These are phyloP conservation scores for Drosophila persimilis DNA, from an alignment of 1,140 invertebrate species.

Conservation along the genomic window DNA sequence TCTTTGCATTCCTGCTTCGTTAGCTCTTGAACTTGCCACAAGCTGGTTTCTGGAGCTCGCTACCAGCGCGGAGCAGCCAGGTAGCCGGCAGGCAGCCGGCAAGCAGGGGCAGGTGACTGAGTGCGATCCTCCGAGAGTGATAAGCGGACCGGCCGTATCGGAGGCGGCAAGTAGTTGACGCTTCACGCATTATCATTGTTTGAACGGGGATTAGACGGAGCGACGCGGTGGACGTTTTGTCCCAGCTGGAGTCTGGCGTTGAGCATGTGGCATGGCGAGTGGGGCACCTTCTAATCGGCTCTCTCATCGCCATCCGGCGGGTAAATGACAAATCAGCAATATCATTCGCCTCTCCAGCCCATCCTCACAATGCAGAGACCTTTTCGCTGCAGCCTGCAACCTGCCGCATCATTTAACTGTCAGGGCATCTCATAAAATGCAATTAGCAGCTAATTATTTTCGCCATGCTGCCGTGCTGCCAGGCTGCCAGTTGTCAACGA, in stretches of 20 bases:
- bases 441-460: slow-evolving; percentile 77
- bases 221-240: no score
- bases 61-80: neutral
- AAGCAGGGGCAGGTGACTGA: neutral
- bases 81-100: neutral
- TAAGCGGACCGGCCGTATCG: slow-evolving; percentile 38
- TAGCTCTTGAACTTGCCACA: slow-evolving; percentile 66
- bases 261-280: no score
- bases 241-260: no score
- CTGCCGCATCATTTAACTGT: slow-evolving; percentile 57
- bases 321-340: slow-evolving; percentile 21
- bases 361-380: slow-evolving; percentile 3
- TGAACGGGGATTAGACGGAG: neutral
- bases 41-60: slow-evolving; percentile 32
- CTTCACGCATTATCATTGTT: slow-evolving; percentile 58
- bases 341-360: neutral
- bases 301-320: slow-evolving; percentile 7
- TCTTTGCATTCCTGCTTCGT: slow-evolving; percentile 76
- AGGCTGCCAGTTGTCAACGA: slow-evolving; percentile 49
- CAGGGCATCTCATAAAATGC: slow-evolving; percentile 63
- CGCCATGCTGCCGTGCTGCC: slow-evolving; percentile 3
- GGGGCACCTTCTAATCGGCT: slow-evolving; percentile 13
- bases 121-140: slow-evolving; percentile 59
- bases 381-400: slow-evolving; percentile 7
- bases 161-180: slow-evolving; percentile 25